A percentile compares a stretch with the other conserved stretches of the same genome.
Conservation (phyloP, 2,113 vertebrate species). For the Solea senegalensis region DNA sequence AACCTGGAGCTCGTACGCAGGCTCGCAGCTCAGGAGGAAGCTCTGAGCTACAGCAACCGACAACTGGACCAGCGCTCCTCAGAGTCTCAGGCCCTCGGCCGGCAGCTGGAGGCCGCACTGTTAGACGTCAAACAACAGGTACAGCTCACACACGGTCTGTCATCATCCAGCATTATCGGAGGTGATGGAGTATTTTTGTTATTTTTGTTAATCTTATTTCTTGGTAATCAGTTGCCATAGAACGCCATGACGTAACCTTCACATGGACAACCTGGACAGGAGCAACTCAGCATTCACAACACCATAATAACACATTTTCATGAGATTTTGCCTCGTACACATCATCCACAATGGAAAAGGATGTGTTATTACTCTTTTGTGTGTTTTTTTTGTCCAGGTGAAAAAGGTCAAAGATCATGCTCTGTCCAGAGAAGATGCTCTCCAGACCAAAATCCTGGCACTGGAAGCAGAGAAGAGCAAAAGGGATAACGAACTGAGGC, state of each 20-base stretch:
- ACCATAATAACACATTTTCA: too few relatives aligned
- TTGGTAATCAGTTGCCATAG: too few relatives aligned
- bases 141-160: not conserved
- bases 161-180: not conserved
- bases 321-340: too few relatives aligned
- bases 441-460: slow-evolving; percentile 83
- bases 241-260: not conserved
- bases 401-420: slow-evolving; percentile 82
- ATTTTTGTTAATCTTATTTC: not conserved
- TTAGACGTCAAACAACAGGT: slow-evolving; percentile 87
- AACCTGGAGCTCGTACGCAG: slow-evolving; percentile 85
- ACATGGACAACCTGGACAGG: not conserved
- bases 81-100: slow-evolving; percentile 79
- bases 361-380: not conserved
- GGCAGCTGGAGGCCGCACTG: slow-evolving; percentile 85
- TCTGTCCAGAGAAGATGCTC: slow-evolving; percentile 74
- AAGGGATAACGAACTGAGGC: slow-evolving; percentile 81
- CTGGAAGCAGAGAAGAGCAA: slow-evolving; percentile 85
- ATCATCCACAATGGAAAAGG: not conserved
- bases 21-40: slow-evolving; percentile 83
- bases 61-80: slow-evolving; percentile 83
- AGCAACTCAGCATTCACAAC: too few relatives aligned
- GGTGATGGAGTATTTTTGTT: not conserved
- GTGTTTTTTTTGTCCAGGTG: slow-evolving; percentile 72
- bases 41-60: slow-evolving; percentile 76